Conservation (phyloP, 2,797 vertebrate species). For the Macroramphosus scolopax region DNA sequence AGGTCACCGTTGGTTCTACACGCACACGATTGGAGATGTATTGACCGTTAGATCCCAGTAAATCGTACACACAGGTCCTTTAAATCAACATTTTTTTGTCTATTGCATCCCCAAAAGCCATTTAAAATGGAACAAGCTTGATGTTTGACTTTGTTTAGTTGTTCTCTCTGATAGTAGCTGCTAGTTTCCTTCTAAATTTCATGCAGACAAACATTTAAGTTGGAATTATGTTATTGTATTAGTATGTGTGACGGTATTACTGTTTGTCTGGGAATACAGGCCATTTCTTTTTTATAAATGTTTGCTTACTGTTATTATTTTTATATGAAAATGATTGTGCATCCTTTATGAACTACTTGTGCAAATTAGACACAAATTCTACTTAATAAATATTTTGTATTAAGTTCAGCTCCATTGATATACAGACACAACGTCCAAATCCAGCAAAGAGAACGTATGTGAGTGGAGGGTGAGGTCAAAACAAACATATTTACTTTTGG, state of each 20-base stretch:
- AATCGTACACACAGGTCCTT: too few species aligned
- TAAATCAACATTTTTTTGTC: too few species aligned
- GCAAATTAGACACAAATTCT: constrained; percentile 8
- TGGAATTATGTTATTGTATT: too few species aligned
- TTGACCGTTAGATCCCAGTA: too few species aligned
- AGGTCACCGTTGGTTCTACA: too few species aligned
- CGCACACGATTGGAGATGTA: too few species aligned
- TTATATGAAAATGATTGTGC: constrained; percentile 3
- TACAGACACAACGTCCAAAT: background rate
- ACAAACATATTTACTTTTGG: too few species aligned
- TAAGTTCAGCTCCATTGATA: constrained; percentile 10
- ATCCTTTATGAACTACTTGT: constrained; percentile 11
- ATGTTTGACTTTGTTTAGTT: constrained; percentile 20
- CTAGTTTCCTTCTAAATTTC: constrained; percentile 1
- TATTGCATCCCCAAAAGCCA: too few species aligned
- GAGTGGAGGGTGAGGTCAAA: too few species aligned
- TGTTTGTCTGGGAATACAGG: background rate
- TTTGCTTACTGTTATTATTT: constrained; percentile 18
- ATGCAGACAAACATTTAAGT: constrained; percentile 4
- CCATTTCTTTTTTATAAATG: background rate
- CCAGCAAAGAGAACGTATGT: background rate
- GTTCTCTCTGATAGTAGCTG: constrained; percentile 1
- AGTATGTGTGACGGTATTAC: background rate
- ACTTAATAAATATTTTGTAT: constrained; percentile 48
- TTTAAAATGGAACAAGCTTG: too few species aligned